Base-by-base conservation (phyloP, 1,140 invertebrate species). In the Cheumatopsyche charites region DNA sequence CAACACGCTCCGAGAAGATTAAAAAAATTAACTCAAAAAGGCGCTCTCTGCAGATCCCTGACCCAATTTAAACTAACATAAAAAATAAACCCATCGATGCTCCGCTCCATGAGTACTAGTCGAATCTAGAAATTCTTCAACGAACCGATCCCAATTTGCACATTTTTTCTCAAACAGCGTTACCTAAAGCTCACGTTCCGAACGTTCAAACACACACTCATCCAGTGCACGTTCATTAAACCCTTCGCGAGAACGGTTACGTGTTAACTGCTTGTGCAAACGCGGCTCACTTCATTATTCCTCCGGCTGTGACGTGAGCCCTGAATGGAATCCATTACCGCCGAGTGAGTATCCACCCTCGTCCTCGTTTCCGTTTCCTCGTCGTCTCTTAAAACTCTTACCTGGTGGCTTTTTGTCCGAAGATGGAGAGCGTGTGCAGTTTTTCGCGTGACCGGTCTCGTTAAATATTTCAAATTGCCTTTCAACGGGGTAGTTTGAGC, bases 251-350 rank as follows among this genome's bases (percentile, higher is more conserved):
- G 45, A 49, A n/a, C 45, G 45, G 13, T 19, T n/a, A 15, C 29
- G 23, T 41, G 62, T 42, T 19, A 63, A 63, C 15, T 63, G 15
- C n/a, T 43, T 29, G 62, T 63, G 62, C 41, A 63, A 63, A 63
- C 62, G 62, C 15, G 41, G 15, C 13, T 12, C 15, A 41, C 62
- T 43, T 63, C 62, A 63, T 63, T 63, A 63, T 63, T 41, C 62
- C 62, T 15, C 13, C 21, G n/a, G 13, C 62, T 17, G 45, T n/a
- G 29, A 43, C 62, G 29, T n/a, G 62, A 5, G 26, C 13, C 29
- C 13, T 63, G 62, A 63, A 63, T 63, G 62, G 36, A 42, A 63
- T 63, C 62, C 62, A 63, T 63, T 63, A 63, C 36, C 41, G 29
- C 9, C 36, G 62, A 2, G n/a, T n/a, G n/a, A n/a, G 29, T 36